Evolutionary conservation across 1,140 invertebrate genomes (phyloP), one percentile per base, ranked within the genome.

Genomic region (Brachionus calyciflorus): DNA sequence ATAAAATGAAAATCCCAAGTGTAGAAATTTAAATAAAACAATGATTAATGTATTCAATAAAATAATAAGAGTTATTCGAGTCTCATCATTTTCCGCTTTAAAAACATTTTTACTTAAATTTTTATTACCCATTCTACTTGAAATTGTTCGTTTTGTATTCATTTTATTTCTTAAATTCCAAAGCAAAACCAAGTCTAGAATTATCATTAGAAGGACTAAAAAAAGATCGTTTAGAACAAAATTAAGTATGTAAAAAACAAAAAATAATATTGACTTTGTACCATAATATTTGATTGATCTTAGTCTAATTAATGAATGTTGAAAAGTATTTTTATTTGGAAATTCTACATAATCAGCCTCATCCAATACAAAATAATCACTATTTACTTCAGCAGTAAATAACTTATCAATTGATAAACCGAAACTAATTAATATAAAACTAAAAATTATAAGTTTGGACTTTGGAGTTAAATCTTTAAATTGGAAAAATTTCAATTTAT

Each of bases 311-410:
- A n/a, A n/a, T 1, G n/a, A 30, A 57, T 57, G 24, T n/a, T 26
- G 14, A 30, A 57, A 57, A 14, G 53, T 28, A 28, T 57, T 10
- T 28, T 28, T 57, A n/a, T 28, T 57, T 3, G 53, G 53, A 33
- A 57, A 57, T 57, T 57, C 53, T 57, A 10, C 14, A 57, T 57
- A 57, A 14, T 57, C 28, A n/a, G 26, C 9, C 28, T 57, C 53
- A n/a, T 57, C 53, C 5, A 30, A 57, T 28, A 57, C 28, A 24
- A 57, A n/a, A 30, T 24, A 28, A 24, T 57, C 12, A 28, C 12
- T 7, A 57, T 57, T 57, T 57, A 57, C 30, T 33, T 57, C 2
- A 0, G 30, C 53, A 2, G 53, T 28, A 14, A 57, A 57, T n/a
- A 57, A 3, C 30, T 57, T 57, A 30, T 57, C 53, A 24, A 57